Conservation (phyloP, 2,888 invertebrate genomes). For the Cryptocheilus praepositus region DNA sequence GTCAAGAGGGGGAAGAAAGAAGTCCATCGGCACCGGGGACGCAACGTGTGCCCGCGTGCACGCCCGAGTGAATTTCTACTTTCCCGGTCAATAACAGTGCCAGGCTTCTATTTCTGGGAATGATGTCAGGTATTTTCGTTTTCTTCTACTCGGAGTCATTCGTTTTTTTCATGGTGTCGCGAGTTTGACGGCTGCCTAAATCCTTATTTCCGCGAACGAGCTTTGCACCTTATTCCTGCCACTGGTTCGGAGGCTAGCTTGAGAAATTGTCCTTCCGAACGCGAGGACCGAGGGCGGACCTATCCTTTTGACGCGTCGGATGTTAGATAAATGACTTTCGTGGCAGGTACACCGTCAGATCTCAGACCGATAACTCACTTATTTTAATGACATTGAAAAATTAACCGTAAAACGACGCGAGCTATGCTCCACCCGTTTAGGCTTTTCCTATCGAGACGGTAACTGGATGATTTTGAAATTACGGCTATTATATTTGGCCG, state of each 20-base stretch:
- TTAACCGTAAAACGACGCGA: too few relatives aligned
- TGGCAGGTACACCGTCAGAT: slow-evolving; percentile 17
- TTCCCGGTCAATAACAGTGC: slow-evolving; percentile 3
- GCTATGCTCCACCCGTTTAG: too few relatives aligned
- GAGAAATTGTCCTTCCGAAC: too few relatives aligned
- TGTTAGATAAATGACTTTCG: too few relatives aligned
- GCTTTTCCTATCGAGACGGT: too few relatives aligned
- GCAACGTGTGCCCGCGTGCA: slow-evolving; percentile 1
- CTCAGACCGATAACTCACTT: slow-evolving; percentile 27
- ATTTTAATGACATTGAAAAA: neutral
- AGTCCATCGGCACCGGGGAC: neutral
- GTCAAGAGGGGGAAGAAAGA: slow-evolving; percentile 7
- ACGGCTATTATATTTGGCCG: slow-evolving; percentile 39
- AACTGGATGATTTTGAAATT: slow-evolving; percentile 13
- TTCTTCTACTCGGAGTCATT: slow-evolving; percentile 31
- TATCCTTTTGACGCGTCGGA: too few relatives aligned
- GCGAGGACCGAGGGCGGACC: too few relatives aligned
- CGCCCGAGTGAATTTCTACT: slow-evolving; percentile 4
- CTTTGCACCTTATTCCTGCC: too few relatives aligned
- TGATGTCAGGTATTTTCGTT: slow-evolving; percentile 41
- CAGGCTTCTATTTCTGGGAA: slow-evolving; percentile 25
- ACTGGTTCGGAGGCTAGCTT: too few relatives aligned
- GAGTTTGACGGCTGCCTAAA: too few relatives aligned
- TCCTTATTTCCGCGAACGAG: too few relatives aligned
- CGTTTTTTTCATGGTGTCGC: slow-evolving; percentile 33